phyloP scores from a whole-genome alignment of 2,797 vertebrate species.

The Fistularia commersonii region DNA sequence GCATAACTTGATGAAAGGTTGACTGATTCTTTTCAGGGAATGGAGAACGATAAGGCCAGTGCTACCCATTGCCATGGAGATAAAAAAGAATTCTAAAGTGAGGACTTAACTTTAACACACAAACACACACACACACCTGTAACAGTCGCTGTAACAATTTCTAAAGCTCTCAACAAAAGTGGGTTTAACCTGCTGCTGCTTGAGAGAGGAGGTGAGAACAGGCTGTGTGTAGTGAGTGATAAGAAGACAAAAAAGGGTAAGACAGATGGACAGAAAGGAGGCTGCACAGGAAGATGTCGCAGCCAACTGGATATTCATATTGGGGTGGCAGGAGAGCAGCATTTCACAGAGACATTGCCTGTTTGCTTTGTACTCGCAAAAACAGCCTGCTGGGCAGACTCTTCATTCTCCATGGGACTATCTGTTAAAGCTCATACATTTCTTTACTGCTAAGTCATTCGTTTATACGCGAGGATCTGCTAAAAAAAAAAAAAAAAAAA shows the following conservation, averaged over 20 bases:
- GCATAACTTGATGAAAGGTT: constrained; percentile 29
- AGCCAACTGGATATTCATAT: constrained; percentile 32
- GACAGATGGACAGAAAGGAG: constrained; percentile 16
- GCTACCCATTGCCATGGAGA: constrained; percentile 38
- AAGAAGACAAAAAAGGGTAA: constrained; percentile 15
- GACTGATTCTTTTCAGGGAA: constrained; percentile 24
- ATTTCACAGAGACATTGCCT: constrained; percentile 26
- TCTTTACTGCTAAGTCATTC: not conserved
- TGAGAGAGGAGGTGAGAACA: not conserved
- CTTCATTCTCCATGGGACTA: constrained; percentile 23
- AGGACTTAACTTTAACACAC: constrained; percentile 13
- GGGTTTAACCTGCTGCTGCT: constrained; percentile 29
- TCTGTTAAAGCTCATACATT: constrained; percentile 23
- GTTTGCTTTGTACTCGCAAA: constrained; percentile 14
- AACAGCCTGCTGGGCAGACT: constrained; percentile 11
- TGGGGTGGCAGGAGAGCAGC: constrained; percentile 13
- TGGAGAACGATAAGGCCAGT: constrained; percentile 18
- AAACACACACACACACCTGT: constrained; percentile 2
- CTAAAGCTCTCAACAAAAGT: constrained; percentile 25
- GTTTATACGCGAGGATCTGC: constrained; percentile 7
- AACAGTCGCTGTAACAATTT: constrained; percentile 9
- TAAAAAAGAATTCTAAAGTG: constrained; percentile 34
- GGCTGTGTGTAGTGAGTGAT: constrained; percentile 37
- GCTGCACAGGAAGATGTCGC: constrained; percentile 23
- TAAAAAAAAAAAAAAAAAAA: not conserved